Base-by-base conservation (phyloP, 2,113 vertebrate genomes). In the Siniperca knerii region DNA sequence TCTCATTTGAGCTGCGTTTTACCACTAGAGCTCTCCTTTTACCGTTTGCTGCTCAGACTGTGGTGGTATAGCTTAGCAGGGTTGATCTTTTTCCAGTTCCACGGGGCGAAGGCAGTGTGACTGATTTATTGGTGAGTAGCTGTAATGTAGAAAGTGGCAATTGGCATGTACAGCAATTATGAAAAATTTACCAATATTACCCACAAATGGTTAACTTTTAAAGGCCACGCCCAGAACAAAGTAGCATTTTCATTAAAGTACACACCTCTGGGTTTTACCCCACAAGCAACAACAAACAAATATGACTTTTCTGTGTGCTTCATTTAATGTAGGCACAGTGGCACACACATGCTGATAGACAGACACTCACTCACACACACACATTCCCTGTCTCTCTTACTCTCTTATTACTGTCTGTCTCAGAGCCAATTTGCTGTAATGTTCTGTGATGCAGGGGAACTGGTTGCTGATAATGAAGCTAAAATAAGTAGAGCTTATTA, bases 401-500 rank as follows among this genome's bases (percentile, higher is more conserved):
- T 82, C 66, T 81, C 46, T 23, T 91, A 85, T 90, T 88, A 84
- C 64, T 68, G 81, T 85, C 87, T 73, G 64, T 89, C 71, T 86
- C 75, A 65, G 74, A 79, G 79, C 87, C 91, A 85, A 92, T 86
- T 91, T 83, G 61, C 90, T 92, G 79, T 87, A 77, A 89, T 91
- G 67, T 89, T 89, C 58, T 61, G 69, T 73, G 86, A 88, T 85
- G 79, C 77, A 54, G 76, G 72, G 33, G 52, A 83, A 65, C 33
- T 76, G 82, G 67, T 78, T 79, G 79, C 77, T 54, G 66, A 79
- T 92, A 92, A 94, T 91, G 86, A 92, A 87, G 83, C 89, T 88
- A 82, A 86, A 93, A 89, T 93, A 62, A 92, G 87, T 84, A 16
- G 87, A 83, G 90, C 89, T 93, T 92, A 85, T 94, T 91, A 94